Conservation (phyloP, 2,888 invertebrate species). For the Lissocephala sabroskyi region DNA sequence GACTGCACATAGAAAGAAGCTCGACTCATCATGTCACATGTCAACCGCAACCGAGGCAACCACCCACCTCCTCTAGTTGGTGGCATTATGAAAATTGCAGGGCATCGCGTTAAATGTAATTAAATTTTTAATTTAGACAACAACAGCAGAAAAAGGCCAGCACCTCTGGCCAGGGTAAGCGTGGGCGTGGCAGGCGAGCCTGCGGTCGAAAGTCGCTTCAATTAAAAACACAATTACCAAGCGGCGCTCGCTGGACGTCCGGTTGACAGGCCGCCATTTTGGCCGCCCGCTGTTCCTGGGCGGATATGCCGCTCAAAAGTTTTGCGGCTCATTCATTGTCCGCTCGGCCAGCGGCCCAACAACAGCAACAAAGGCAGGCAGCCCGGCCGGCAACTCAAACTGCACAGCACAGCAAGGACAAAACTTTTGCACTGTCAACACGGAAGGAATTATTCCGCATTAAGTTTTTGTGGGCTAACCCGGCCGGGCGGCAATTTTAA, state of each 20-base stretch:
- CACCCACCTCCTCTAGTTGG: conserved; percentile 12
- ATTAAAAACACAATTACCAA: conserved; percentile 18
- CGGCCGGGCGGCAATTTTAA: too few relatives aligned
- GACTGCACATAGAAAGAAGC: conserved; percentile 20
- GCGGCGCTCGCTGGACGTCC: neutral
- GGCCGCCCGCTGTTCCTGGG: conserved; percentile 36
- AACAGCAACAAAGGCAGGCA: neutral
- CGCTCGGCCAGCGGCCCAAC: neutral
- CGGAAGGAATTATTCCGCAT: conserved; percentile 67
- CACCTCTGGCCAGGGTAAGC: neutral
- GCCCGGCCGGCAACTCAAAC: neutral
- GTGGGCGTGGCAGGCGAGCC: neutral
- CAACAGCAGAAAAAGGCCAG: neutral
- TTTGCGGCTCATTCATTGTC: conserved; percentile 61
- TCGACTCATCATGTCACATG: conserved; percentile 6
- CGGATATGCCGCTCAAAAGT: conserved; percentile 55
- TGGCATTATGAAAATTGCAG: conserved; percentile 16
- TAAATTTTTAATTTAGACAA: conserved; percentile 57
- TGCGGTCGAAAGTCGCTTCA: conserved; percentile 20
- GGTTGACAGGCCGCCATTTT: conserved; percentile 37
- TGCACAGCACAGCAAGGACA: neutral
- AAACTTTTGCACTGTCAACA: conserved; percentile 61
- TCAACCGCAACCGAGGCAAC: conserved; percentile 18
- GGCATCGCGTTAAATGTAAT: conserved; percentile 56
- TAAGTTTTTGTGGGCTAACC: too few relatives aligned